Base-by-base conservation (phyloP, 2,113 vertebrate species). In the Columbina picui region DNA sequence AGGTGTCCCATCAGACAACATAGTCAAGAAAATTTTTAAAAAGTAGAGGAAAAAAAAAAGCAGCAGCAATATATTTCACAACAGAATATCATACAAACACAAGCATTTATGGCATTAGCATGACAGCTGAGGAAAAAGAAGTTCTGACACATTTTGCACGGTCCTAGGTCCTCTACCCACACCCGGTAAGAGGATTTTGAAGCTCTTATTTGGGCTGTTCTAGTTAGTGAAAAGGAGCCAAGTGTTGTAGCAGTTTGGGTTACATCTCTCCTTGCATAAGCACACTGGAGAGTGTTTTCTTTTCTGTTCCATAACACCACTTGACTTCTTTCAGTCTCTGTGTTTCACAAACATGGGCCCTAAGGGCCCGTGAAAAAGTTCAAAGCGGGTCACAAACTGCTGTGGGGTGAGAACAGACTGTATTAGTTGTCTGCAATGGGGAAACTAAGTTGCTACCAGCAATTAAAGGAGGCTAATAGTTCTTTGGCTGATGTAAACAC, bases 401-500 rank as follows among this genome's bases (percentile, higher is more conserved):
- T 84, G 71, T 77, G 83, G 93, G 68, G 92, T 90, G 95, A 94
- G 89, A 95, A 96, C 95, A 97, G 95, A 92, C 80, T 55, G 68
- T 77, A 94, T 97, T 95, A 96, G 94, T 96, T 93, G 79, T 96
- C 79, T 95, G 92, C 89, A 70, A 9, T 59, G 76, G 94, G 71
- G 83, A 95, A 96, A 90, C 41, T 30, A 47, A 74, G 88, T 78
- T 94, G 92, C 94, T 97, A 97, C 95, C 32, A 94, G 94, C 96
- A 96, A 93, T 95, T 97, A 95, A 94, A 94, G 90, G 52, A 95
- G 83, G 60, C 91, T 97, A 95, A 93, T 93, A 84, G 89, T 94
- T 93, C 79, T 95, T 89, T 32, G 50, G 60, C 94, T 94, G 94
- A 77, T 89, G 94, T 86, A 93, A 97, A 95, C 94, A 94, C 94